Base-by-base conservation (phyloP, 2,797 vertebrate genomes). In the Chiloscyllium punctatum region DNA sequence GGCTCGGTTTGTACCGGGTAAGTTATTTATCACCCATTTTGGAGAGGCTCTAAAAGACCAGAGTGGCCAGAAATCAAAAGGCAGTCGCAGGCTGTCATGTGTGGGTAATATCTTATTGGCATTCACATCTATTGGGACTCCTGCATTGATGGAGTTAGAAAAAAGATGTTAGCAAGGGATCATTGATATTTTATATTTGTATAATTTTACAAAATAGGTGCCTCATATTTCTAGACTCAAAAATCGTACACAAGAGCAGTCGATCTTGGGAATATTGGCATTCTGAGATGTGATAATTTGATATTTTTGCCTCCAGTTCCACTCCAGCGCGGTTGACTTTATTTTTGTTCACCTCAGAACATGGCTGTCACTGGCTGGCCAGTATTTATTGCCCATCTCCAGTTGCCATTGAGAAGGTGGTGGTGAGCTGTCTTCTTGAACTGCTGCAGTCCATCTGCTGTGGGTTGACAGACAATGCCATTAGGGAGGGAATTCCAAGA, bases 1-100 rank as follows among this genome's bases (percentile, higher is more conserved):
- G 99, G 99, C 99, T 99, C 37, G 99, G 98, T 95, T 98, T 99
- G 96, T 99, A 99, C 97, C 98, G 98, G 98, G 99, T 99, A 96
- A 97, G 97, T 79, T 4, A 13, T 42, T 69, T 23, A 69, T 62
- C 9, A 62, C 51, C 33, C 51, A 62, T 62, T 57, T 90, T 27
- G n/a, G 53, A 21, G 84, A 7, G 23, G 84, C 11, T 33, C 27
- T 11, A 33, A 77, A 77, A 77, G 74, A 33, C 74, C 4, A 4
- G 53, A 13, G 57, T 33, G 87, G 30, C 9, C 90, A 92, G 57
- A 91, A 66, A 21, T 91, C 33, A 37, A 68, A 68, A 16, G 16
- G 23, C 90, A 92, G 18, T 21, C 2, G 4, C n/a, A 25, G 62
- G 33, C 90, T 68, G 57, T 16, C 3, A 6, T 37, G 8, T 23